Conservation (phyloP, 2,888 invertebrate species). For the Celastrina argiolus region DNA sequence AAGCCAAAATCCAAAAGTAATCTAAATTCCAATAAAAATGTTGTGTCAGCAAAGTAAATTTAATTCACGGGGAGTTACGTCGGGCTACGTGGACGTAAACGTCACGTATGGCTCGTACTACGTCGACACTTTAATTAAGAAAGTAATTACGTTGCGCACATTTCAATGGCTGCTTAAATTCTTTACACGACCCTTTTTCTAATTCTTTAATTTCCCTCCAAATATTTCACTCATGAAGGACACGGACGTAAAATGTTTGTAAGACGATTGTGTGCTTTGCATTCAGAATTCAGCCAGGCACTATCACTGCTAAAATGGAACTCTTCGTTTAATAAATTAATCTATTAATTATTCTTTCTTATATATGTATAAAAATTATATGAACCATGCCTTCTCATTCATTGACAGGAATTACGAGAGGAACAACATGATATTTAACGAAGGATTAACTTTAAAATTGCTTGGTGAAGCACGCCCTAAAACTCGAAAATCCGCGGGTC, state of each 20-base stretch:
- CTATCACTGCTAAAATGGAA: no score
- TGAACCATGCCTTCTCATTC: no score
- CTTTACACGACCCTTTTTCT: slow-evolving; percentile 2
- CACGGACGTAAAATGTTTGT: neutral
- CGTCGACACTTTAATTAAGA: slow-evolving; percentile 22
- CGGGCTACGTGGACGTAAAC: neutral
- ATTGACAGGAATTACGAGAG: no score
- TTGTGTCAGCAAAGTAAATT: neutral
- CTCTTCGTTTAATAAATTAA: no score
- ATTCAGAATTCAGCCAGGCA: neutral
- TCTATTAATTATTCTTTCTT: no score
- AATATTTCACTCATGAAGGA: neutral
- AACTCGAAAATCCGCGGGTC: no score
- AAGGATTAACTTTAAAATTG: no score
- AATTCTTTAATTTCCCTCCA: slow-evolving; percentile 14
- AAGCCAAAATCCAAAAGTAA: neutral
- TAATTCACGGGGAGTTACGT: slow-evolving; percentile 10
- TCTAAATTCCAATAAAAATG: neutral
- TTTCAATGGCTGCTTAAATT: slow-evolving; percentile 17
- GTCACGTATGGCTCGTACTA: neutral
- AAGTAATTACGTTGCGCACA: slow-evolving; percentile 20
- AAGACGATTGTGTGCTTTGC: neutral
- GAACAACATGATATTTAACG: no score
- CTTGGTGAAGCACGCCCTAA: no score
- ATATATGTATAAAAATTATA: no score